These are phyloP conservation scores for Myotis findleyi DNA, from an alignment of 2,797 vertebrate species.

Conservation along the genomic window DNA sequence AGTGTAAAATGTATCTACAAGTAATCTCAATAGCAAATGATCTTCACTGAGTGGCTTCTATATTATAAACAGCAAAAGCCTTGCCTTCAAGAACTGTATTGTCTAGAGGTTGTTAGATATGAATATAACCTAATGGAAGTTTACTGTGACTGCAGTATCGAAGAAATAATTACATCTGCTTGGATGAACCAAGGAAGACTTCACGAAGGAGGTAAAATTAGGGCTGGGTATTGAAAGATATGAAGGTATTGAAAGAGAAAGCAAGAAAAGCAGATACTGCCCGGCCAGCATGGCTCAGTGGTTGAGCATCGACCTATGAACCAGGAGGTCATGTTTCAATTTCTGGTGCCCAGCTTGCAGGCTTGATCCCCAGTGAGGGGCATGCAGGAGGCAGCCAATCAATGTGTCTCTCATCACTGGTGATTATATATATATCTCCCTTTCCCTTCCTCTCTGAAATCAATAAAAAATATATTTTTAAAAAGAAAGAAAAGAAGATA, in stretches of 20 bases:
- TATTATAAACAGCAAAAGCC: background rate
- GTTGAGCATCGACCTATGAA: too few species aligned
- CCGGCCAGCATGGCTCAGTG: too few species aligned
- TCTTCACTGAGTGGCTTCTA: background rate
- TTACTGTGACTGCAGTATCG: conserved; percentile 1
- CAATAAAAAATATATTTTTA: too few species aligned
- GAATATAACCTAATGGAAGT: background rate
- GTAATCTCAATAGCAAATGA: conserved; percentile 15
- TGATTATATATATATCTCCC: too few species aligned
- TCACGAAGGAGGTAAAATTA: conserved; percentile 37
- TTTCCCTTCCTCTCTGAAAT: too few species aligned
- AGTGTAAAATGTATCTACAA: conserved; percentile 35
- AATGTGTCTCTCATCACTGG: too few species aligned
- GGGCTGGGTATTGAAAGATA: background rate
- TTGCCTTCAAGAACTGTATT: background rate
- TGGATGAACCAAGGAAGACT: background rate
- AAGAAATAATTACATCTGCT: conserved; percentile 3
- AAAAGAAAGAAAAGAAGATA: conserved; percentile 41
- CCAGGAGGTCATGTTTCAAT: too few species aligned
- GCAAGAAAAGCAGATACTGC: conserved; percentile 10
- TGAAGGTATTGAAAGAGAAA: conserved; percentile 16
- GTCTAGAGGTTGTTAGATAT: background rate
- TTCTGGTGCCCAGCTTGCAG: too few species aligned
- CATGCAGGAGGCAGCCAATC: too few species aligned
- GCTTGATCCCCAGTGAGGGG: too few species aligned